A percentile compares a stretch with the other conserved stretches of the same genome.
Conservation (phyloP, 1,140 invertebrate genomes). For the Drosophila pruinosa region DNA sequence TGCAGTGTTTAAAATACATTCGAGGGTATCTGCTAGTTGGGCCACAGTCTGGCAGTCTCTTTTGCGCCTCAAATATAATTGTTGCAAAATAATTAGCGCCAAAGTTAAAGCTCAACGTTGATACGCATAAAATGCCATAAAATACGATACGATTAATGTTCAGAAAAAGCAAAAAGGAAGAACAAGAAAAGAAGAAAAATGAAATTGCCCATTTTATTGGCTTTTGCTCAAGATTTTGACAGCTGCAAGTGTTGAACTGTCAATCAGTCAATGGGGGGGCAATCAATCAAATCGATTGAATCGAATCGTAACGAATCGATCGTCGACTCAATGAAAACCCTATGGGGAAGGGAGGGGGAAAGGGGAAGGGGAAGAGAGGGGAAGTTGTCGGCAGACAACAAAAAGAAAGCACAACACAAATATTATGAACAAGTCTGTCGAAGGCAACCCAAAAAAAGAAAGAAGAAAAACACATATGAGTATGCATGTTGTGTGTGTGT, state of each 20-base stretch:
- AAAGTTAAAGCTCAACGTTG: conserved; percentile 70
- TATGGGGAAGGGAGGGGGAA: neutral
- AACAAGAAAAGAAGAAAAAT: neutral
- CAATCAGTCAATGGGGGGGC: conserved; percentile 60
- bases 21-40: neutral
- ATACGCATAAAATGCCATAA: conserved; percentile 60
- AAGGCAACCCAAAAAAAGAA: conserved; percentile 4
- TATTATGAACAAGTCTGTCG: neutral
- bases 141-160: conserved; percentile 15
- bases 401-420: conserved; percentile 40
- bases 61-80: conserved; percentile 72
- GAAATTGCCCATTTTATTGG: neutral
- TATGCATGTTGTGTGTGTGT: neutral
- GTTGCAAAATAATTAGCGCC: conserved; percentile 76
- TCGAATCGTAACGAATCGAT: conserved; percentile 13
- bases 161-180: neutral
- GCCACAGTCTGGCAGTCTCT: neutral
- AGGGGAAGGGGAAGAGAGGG: neutral
- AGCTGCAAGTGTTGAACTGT: conserved; percentile 77
- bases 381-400: conserved; percentile 26
- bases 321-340: conserved; percentile 23
- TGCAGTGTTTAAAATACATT: neutral
- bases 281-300: conserved; percentile 40
- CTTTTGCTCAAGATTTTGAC: conserved; percentile 61
- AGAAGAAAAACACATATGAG: no score